phyloP scores from a whole-genome alignment of 2,113 vertebrate species.

The Mastomys natalensis region DNA sequence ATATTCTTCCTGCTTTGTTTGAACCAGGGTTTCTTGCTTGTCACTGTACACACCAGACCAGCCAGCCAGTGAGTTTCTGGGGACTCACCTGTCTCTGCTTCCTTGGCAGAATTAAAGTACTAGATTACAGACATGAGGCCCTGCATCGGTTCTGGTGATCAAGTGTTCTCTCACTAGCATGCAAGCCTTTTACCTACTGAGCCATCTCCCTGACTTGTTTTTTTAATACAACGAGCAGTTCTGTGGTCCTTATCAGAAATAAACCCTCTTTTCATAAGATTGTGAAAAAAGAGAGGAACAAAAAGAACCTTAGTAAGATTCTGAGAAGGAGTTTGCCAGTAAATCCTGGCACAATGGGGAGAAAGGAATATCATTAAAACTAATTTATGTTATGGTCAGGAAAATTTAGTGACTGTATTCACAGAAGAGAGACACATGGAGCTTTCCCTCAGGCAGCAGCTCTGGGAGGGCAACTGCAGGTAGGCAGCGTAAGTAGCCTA shows the following conservation, averaged over 20 bases:
- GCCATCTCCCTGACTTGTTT: not conserved
- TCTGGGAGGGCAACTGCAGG: not conserved
- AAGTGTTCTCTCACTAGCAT: not conserved
- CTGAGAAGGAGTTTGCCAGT: not conserved
- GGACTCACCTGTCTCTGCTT: not conserved
- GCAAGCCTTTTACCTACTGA: not conserved
- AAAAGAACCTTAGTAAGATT: not conserved
- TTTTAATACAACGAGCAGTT: not conserved
- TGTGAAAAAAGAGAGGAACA: not conserved
- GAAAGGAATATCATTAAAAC: slow-evolving; percentile 34
- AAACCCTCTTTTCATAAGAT: not conserved
- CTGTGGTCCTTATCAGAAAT: not conserved
- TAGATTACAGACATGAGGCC: not conserved
- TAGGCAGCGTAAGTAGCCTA: slow-evolving; percentile 24
- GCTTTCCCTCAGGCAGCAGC: not conserved
- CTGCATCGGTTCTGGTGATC: not conserved
- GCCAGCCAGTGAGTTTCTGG: not conserved
- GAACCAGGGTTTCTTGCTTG: not conserved
- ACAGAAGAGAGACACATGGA: not conserved
- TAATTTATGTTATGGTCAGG: not conserved
- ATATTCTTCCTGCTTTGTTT: not conserved
- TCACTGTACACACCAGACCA: not conserved
- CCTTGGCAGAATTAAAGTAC: not conserved
- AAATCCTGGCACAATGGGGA: not conserved
- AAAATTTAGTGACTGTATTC: slow-evolving; percentile 17